A percentile compares a stretch with the other conserved stretches of the same genome.
Evolutionary conservation across 2,888 invertebrate genomes (phyloP).

Genomic region (Tethea ocularis): DNA sequence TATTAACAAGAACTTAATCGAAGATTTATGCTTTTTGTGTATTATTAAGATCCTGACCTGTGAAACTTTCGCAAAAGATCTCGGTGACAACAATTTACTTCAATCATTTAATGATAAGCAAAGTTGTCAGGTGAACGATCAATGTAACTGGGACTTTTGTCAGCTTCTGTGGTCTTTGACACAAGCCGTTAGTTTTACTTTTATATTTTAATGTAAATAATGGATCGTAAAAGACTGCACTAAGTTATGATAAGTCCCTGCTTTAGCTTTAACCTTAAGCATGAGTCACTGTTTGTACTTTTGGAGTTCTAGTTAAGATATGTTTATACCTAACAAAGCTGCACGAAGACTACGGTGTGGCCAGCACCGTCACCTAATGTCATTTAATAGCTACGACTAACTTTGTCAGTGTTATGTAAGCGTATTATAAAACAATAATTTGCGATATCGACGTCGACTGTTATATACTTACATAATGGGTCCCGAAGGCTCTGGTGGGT

Average conservation of each 20-base stretch:
- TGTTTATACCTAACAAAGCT: constrained; percentile 62
- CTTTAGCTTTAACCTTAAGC: constrained; percentile 71
- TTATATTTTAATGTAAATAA: constrained; percentile 38
- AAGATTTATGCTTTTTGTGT: constrained; percentile 74
- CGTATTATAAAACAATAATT: constrained; percentile 21
- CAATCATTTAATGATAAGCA: constrained; percentile 43
- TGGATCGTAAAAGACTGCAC: constrained; percentile 36
- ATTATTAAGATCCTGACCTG: constrained; percentile 61
- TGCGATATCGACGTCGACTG: constrained; percentile 31
- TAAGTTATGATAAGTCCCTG: constrained; percentile 52
- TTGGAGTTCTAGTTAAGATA: constrained; percentile 54
- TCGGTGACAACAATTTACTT: constrained; percentile 47
- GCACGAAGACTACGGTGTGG: constrained; percentile 62
- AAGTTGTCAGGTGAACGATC: constrained; percentile 47
- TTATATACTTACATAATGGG: constrained; percentile 12
- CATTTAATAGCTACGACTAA: constrained; percentile 77
- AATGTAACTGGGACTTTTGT: constrained; percentile 60
- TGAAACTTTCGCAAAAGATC: constrained; percentile 63
- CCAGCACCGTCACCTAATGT: constrained; percentile 48
- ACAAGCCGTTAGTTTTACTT: constrained; percentile 23
- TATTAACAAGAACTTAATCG: constrained; percentile 71
- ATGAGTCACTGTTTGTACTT: constrained; percentile 72
- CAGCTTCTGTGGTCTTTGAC: constrained; percentile 44
- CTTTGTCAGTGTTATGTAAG: constrained; percentile 58
- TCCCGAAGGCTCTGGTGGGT: constrained; percentile 45